Evolutionary conservation across 2,113 vertebrate species (phyloP).

Genomic region (Phyllostomus discolor): DNA sequence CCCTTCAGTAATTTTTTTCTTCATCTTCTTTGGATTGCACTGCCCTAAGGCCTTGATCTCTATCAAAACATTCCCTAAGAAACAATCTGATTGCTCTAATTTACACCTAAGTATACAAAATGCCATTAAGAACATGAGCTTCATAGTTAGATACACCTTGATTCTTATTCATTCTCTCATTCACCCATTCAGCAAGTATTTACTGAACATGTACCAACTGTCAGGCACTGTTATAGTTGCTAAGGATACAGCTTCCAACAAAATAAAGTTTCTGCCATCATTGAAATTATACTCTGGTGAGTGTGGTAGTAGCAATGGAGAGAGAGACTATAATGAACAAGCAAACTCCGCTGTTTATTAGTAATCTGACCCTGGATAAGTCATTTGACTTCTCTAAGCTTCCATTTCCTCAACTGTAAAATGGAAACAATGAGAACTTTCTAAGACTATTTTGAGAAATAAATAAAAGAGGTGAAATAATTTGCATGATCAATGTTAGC

Average conservation of each 20-base stretch:
- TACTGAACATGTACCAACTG: conserved; percentile 12
- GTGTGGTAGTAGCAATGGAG: neutral
- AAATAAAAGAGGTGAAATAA: neutral
- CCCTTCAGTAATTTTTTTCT: neutral
- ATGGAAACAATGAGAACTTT: neutral
- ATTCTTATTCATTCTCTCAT: neutral
- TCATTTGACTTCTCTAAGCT: neutral
- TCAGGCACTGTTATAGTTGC: neutral
- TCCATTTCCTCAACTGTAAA: conserved; percentile 28
- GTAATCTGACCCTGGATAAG: neutral
- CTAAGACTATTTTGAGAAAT: neutral
- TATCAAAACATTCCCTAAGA: conserved; percentile 29
- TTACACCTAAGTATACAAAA: neutral
- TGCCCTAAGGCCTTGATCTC: neutral
- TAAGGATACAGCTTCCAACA: neutral
- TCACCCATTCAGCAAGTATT: conserved; percentile 30
- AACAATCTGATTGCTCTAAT: neutral
- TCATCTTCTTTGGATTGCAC: neutral
- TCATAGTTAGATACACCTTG: neutral
- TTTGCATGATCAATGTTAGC: neutral
- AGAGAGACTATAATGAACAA: neutral
- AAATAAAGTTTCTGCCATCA: conserved; percentile 11
- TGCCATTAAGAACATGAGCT: neutral
- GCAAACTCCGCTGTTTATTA: neutral
- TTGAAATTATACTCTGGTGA: neutral